phyloP scores from a whole-genome alignment of 2,888 invertebrate species.

The Cyclophora albipunctata region DNA sequence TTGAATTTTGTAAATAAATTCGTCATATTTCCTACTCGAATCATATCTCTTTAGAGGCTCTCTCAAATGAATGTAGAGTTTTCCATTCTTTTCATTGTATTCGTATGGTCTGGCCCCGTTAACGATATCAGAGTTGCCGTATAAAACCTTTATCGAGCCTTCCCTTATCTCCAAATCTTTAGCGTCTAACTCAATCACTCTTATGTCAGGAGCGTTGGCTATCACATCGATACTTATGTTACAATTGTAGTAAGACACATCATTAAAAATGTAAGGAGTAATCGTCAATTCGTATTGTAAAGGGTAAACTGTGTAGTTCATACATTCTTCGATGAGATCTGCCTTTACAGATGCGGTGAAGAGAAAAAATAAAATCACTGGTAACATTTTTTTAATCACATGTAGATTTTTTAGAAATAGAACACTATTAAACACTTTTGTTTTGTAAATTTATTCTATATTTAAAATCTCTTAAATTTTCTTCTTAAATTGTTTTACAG shows the following conservation, averaged over 20 bases:
- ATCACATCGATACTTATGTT: slow-evolving; percentile 55
- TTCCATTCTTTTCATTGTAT: slow-evolving; percentile 37
- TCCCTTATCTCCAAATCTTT: slow-evolving; percentile 43
- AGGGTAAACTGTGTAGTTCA: slow-evolving; percentile 66
- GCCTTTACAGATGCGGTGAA: slow-evolving; percentile 35
- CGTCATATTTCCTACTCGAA: slow-evolving; percentile 21
- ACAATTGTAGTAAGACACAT: slow-evolving; percentile 50
- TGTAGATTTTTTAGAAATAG: slow-evolving; percentile 6
- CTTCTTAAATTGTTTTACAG: too few relatives aligned
- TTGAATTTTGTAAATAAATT: slow-evolving; percentile 41
- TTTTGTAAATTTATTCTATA: background rate
- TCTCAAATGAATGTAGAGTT: slow-evolving; percentile 47
- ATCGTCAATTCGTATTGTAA: slow-evolving; percentile 59
- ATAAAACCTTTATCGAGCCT: slow-evolving; percentile 42
- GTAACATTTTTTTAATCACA: slow-evolving; percentile 23
- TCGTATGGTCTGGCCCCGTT: slow-evolving; percentile 47
- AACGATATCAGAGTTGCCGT: slow-evolving; percentile 42
- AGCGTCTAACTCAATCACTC: slow-evolving; percentile 50
- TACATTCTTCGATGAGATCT: slow-evolving; percentile 53
- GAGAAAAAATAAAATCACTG: slow-evolving; percentile 26
- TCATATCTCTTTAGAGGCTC: slow-evolving; percentile 46
- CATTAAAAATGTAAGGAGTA: slow-evolving; percentile 42
- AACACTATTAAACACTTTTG: background rate
- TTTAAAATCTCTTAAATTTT: too few relatives aligned
- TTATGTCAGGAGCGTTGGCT: slow-evolving; percentile 50